These are phyloP conservation scores for Zeugodacus cucurbitae DNA, from an alignment of 1,140 invertebrate species.

Conservation along the genomic window DNA sequence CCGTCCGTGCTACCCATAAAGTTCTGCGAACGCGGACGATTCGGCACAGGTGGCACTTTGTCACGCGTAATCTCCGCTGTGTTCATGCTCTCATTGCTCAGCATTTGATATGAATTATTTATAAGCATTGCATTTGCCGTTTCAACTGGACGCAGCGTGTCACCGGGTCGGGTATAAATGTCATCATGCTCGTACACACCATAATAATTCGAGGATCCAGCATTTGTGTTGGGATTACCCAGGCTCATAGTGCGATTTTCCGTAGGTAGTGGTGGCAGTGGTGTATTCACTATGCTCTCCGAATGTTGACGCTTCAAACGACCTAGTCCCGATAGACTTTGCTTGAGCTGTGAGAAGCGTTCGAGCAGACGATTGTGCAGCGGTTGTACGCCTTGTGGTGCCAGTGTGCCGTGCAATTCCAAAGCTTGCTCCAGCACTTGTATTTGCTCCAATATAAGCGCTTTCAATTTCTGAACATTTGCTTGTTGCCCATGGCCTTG, in stretches of 20 bases:
- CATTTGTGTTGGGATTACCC: slow-evolving; percentile 58
- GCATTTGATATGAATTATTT: slow-evolving; percentile 57
- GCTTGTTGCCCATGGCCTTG: slow-evolving; percentile 77
- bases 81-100: slow-evolving; percentile 58
- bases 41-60: slow-evolving; percentile 57
- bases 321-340: slow-evolving; percentile 73
- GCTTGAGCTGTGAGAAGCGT: slow-evolving; percentile 81
- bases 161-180: slow-evolving; percentile 74
- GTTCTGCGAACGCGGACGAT: slow-evolving; percentile 61
- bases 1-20: slow-evolving; percentile 54
- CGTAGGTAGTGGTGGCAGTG: slow-evolving; percentile 76
- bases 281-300: slow-evolving; percentile 83
- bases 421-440: slow-evolving; percentile 84
- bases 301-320: slow-evolving; percentile 74
- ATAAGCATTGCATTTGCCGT: slow-evolving; percentile 3
- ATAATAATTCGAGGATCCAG: slow-evolving; percentile 31
- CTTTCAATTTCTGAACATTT: slow-evolving; percentile 80
- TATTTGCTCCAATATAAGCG: slow-evolving; percentile 81
- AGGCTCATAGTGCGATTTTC: slow-evolving; percentile 64
- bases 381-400: slow-evolving; percentile 84
- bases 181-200: slow-evolving; percentile 71
- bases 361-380: slow-evolving; percentile 89
- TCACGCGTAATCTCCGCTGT: slow-evolving; percentile 46
- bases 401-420: slow-evolving; percentile 83
- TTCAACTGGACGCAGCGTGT: slow-evolving; percentile 57